These are phyloP conservation scores for Tauraco hartlaubi DNA, from an alignment of 2,797 vertebrate genomes.

Conservation along the genomic window DNA sequence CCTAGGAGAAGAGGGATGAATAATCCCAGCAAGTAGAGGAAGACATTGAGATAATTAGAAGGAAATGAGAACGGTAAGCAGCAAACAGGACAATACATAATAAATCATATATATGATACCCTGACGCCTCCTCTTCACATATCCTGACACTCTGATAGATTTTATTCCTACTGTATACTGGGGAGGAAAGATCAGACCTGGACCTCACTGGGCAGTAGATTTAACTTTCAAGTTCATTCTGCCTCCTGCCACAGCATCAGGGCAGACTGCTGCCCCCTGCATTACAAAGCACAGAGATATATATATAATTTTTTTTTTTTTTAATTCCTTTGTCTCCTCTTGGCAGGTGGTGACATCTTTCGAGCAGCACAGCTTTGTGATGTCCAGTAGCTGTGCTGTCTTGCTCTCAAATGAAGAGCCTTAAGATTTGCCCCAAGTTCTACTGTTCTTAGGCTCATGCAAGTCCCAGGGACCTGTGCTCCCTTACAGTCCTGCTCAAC, in stretches of 20 bases:
- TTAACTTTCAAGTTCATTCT: background rate
- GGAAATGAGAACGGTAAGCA: background rate
- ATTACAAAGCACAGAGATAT: background rate
- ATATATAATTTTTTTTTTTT: background rate
- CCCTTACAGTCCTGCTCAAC: background rate
- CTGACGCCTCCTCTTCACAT: background rate
- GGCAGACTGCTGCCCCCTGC: background rate
- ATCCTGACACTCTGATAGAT: background rate
- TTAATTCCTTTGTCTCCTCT: background rate
- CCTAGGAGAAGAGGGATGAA: background rate
- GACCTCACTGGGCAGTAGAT: background rate
- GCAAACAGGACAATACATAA: background rate
- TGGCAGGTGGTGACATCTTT: background rate
- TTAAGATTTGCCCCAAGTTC: background rate
- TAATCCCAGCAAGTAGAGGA: background rate
- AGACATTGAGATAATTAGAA: background rate
- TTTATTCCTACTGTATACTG: background rate
- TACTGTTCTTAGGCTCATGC: background rate
- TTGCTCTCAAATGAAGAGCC: background rate
- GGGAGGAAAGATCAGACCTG: background rate
- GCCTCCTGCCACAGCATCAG: background rate
- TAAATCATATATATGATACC: background rate
- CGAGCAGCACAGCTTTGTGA: slow-evolving; percentile 7
- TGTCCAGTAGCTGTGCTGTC: background rate
- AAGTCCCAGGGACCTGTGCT: background rate